phyloP scores from a whole-genome alignment of 1,140 invertebrate species.

The Drosophila pseudoananassae region DNA sequence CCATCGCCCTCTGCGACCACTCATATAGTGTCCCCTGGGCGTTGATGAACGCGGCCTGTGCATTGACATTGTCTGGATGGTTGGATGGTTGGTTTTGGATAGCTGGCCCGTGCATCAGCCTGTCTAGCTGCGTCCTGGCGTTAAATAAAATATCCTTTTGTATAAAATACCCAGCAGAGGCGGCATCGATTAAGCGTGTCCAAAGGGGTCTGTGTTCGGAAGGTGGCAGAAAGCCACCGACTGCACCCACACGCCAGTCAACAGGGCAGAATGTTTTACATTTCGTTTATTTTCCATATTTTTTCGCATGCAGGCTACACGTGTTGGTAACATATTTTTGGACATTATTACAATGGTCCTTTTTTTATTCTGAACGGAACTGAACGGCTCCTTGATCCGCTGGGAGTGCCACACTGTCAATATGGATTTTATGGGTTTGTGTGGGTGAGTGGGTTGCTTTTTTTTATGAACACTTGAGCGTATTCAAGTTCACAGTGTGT shows the following conservation, averaged over 20 bases:
- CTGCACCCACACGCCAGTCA: slow-evolving; percentile 41
- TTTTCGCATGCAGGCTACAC: slow-evolving; percentile 55
- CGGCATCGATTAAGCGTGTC: slow-evolving; percentile 76
- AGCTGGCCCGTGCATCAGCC: slow-evolving; percentile 22
- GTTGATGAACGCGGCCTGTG: slow-evolving; percentile 67
- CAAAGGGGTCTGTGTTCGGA: slow-evolving; percentile 4
- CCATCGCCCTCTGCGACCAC: neutral
- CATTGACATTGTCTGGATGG: slow-evolving; percentile 66
- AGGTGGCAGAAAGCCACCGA: slow-evolving; percentile 29
- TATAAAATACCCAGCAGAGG: slow-evolving; percentile 54
- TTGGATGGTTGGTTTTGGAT: slow-evolving; percentile 6
- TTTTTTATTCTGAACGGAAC: slow-evolving; percentile 33
- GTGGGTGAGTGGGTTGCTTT: slow-evolving; percentile 17
- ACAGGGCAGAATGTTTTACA: slow-evolving; percentile 49
- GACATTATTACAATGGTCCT: slow-evolving; percentile 79
- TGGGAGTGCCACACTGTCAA: slow-evolving; percentile 52
- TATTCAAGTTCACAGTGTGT: slow-evolving; percentile 75
- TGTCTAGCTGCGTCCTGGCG: slow-evolving; percentile 54
- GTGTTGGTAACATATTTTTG: slow-evolving; percentile 81
- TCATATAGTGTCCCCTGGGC: slow-evolving; percentile 28
- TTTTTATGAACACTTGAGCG: slow-evolving; percentile 70
- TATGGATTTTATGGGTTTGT: slow-evolving; percentile 64
- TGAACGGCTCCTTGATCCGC: slow-evolving; percentile 18
- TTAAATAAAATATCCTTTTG: slow-evolving; percentile 79
- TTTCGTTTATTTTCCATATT: slow-evolving; percentile 56